Evolutionary conservation across 1,140 invertebrate genomes (phyloP).

Genomic region (Andrena cerasifolii): DNA sequence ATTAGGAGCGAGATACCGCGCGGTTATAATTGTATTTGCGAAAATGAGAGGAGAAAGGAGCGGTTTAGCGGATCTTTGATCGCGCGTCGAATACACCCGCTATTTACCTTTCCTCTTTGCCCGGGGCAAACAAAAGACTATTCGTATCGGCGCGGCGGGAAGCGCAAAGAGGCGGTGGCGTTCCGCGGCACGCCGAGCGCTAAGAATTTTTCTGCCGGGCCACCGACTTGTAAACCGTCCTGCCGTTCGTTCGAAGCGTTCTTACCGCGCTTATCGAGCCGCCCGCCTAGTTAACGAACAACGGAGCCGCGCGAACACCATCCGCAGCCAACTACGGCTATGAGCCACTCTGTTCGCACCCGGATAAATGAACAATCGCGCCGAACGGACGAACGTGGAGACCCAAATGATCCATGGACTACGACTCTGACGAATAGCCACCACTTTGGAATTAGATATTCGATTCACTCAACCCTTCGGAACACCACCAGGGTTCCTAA

Average conservation of each 20-base stretch:
- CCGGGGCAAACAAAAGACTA: constrained; percentile 51
- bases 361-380: too few species aligned
- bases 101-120: constrained; percentile 59
- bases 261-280: constrained; percentile 1
- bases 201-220: constrained; percentile 31
- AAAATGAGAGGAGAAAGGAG: neutral
- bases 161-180: constrained; percentile 12
- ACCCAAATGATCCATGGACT: too few species aligned
- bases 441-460: too few species aligned
- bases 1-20: constrained; percentile 27
- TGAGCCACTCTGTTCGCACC: too few species aligned
- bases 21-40: constrained; percentile 46
- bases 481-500: neutral
- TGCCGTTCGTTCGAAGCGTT: neutral
- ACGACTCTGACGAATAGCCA: too few species aligned
- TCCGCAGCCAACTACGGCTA: neutral
- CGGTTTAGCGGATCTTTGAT: constrained; percentile 29
- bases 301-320: neutral
- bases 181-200: neutral
- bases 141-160: constrained; percentile 43
- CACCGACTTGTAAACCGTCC: neutral
- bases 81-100: constrained; percentile 29
- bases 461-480: too few species aligned
- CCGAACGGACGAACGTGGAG: too few species aligned
- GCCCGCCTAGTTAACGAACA: constrained; percentile 20